Evolutionary conservation across 2,113 vertebrate species (phyloP).

Genomic region (Pygoscelis antarcticus): DNA sequence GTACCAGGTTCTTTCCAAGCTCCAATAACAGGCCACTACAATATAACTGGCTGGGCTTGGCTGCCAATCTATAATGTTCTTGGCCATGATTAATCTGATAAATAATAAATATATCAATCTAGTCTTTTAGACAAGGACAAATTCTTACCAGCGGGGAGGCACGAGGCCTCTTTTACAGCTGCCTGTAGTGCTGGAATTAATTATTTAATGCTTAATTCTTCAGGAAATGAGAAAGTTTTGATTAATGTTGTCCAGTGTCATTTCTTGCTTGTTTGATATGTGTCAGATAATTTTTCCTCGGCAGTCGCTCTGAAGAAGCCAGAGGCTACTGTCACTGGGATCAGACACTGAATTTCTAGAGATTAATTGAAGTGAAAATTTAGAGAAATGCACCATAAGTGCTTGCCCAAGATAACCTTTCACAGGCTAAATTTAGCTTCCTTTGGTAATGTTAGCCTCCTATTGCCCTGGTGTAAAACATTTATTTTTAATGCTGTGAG

Average conservation of each 20-base stretch:
- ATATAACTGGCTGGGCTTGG: constrained; percentile 76
- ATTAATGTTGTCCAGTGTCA: constrained; percentile 96
- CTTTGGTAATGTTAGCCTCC: constrained; percentile 78
- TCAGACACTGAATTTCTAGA: constrained; percentile 89
- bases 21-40: constrained; percentile 56
- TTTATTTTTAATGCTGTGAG: constrained; percentile 78
- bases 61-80: constrained; percentile 90
- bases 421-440: constrained; percentile 69
- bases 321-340: constrained; percentile 91
- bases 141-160: constrained; percentile 98
- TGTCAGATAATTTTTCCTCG: constrained; percentile 90
- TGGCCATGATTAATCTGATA: constrained; percentile 99
- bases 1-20: constrained; percentile 45
- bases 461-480: constrained; percentile 56
- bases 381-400: constrained; percentile 76
- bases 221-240: constrained; percentile 97
- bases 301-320: constrained; percentile 84
- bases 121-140: constrained; percentile 99
- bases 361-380: constrained; percentile 93
- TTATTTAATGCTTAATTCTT: constrained; percentile 99
- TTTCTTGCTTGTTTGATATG: constrained; percentile 94
- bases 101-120: constrained; percentile 99
- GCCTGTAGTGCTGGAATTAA: constrained; percentile 96
- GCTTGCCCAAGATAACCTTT: constrained; percentile 78
- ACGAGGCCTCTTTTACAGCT: constrained; percentile 90